These are phyloP conservation scores for Micropoecilia bifurca DNA, from an alignment of 2,797 vertebrate genomes.

Conservation along the genomic window DNA sequence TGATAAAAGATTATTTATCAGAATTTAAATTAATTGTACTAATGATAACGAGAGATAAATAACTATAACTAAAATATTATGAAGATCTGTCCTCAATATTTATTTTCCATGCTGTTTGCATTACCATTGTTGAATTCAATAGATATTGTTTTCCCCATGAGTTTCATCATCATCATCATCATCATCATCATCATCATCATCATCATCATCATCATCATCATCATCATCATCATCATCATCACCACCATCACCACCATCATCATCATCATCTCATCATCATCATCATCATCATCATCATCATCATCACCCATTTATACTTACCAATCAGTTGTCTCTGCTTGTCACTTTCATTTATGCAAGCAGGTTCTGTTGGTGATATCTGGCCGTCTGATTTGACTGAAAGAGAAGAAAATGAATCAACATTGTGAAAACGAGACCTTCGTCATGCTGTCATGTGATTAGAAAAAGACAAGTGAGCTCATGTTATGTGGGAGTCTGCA, in stretches of 20 bases:
- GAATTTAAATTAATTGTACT: not conserved
- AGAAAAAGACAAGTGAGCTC: not conserved
- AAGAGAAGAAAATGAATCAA: not conserved
- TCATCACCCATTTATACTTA: constrained; percentile 8
- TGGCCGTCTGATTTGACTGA: not conserved
- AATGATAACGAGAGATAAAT: not conserved
- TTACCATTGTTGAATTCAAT: not conserved
- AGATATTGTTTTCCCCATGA: not conserved
- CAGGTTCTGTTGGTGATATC: too few species aligned
- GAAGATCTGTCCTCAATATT: not conserved
- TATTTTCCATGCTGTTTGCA: not conserved
- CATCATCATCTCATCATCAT: too few species aligned
- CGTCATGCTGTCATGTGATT: not conserved
- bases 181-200: too few species aligned
- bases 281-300: not conserved
- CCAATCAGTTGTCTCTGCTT: not conserved
- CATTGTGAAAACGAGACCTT: not conserved
- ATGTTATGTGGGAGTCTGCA: not conserved
- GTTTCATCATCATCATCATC: not conserved
- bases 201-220: too few species aligned
- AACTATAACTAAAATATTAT: not conserved
- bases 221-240: too few species aligned
- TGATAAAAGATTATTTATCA: not conserved
- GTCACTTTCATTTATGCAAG: not conserved
- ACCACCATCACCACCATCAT: not conserved